Base-by-base conservation (phyloP, 2,797 vertebrate genomes). In the Esox masquinongy region DNA sequence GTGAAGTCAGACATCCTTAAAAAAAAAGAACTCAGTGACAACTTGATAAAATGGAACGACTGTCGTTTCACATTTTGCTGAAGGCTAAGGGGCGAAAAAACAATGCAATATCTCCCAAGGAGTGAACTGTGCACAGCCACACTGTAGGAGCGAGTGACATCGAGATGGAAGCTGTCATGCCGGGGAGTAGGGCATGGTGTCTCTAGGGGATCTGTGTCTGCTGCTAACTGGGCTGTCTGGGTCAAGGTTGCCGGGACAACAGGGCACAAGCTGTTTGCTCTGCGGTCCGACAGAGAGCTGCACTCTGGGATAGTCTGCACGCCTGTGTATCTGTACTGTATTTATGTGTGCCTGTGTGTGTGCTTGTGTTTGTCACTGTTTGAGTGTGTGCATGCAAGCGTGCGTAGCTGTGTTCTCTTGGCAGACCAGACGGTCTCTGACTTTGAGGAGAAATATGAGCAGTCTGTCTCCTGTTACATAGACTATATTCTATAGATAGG, bases 11-110 rank as follows among this genome's bases (percentile, higher is more conserved):
- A 88, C 82, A 79, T 79, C 39, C 80, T 87, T 86, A 81, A 76
- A 39, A 29, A n/a, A 66, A 69, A 83, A 79, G 79, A 85, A 77
- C 75, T 86, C 90, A 93, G 91, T 93, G 91, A 93, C 91, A 94
- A 90, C 83, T 91, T 94, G 92, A 93, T 91, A 91, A 89, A 91
- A 91, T 85, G 82, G 88, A 92, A 91, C 80, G 87, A 89, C 83
- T 88, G 87, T 84, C 83, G 78, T 90, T 88, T 90, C 80, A 84
- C 81, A 85, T 86, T 90, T 91, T 81, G 90, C 92, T 91, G 19
- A 68, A 79, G 88, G 88, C 81, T 49, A 66, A 53, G 34, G 53
- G 26, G 31, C 11, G 51, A 3, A 36, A 31, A 51, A 34, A 88
- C 82, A 71, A 79, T 80, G 85, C 88, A 86, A 88, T 88, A 78